A percentile compares a stretch with the other conserved stretches of the same genome.
Evolutionary conservation across 30 jellyfish, hydroid and myxozoan genomes (phyloP).

Genomic region (Euphysa ruthae): DNA sequence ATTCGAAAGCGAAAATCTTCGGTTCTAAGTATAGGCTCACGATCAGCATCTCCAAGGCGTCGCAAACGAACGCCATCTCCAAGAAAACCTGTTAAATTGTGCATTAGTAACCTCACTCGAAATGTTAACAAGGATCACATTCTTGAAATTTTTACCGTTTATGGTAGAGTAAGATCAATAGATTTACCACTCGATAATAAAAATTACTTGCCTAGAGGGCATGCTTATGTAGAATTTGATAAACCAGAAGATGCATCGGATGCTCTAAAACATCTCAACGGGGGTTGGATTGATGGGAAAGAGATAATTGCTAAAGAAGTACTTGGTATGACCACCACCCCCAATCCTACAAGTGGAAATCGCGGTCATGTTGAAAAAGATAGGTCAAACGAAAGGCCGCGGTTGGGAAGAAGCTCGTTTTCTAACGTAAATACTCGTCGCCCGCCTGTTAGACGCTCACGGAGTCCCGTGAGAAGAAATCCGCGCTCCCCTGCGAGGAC

Average conservation of each 20-base stretch:
- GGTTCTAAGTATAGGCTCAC: slow-evolving; percentile 48
- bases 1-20: slow-evolving; percentile 21
- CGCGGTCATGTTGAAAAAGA: slow-evolving; percentile 25
- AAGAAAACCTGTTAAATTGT: slow-evolving; percentile 60
- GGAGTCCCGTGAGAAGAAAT: slow-evolving; percentile 48
- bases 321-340: slow-evolving; percentile 37
- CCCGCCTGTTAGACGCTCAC: slow-evolving; percentile 48
- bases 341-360: slow-evolving; percentile 6
- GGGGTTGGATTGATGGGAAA: slow-evolving; percentile 99
- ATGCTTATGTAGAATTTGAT: slow-evolving; percentile 82
- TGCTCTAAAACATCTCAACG: slow-evolving; percentile 90
- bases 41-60: slow-evolving; percentile 72
- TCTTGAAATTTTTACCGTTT: slow-evolving; percentile 70
- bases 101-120: slow-evolving; percentile 81
- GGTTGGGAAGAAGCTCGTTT: slow-evolving; percentile 61
- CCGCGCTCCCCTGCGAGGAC: slow-evolving; percentile 36
- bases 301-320: slow-evolving; percentile 81
- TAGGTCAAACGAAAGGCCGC: neutral
- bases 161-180: slow-evolving; percentile 81
- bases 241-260: slow-evolving; percentile 72
- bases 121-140: slow-evolving; percentile 87
- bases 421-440: slow-evolving; percentile 58
- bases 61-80: slow-evolving; percentile 74
- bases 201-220: slow-evolving; percentile 66
- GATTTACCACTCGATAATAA: slow-evolving; percentile 80